A percentile compares a stretch with the other conserved stretches of the same genome.
Evolutionary conservation across 2,797 vertebrate genomes (phyloP).

Genomic region (Pipistrellus pygmaeus): DNA sequence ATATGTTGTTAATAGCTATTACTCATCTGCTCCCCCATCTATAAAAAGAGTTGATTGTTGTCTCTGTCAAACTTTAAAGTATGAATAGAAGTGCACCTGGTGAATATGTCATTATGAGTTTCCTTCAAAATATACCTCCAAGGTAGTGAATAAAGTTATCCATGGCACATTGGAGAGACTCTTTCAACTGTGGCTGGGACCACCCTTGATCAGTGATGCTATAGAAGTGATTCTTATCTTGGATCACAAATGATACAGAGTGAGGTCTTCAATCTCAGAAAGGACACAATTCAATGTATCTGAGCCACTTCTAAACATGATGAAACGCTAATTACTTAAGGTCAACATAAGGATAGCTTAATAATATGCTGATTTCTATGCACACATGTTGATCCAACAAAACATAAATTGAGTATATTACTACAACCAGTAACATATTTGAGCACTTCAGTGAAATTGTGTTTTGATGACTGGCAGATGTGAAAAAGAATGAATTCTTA

Average conservation of each 20-base stretch:
- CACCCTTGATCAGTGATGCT: not conserved
- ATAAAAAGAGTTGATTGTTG: not conserved
- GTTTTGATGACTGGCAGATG: not conserved
- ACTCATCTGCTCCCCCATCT: not conserved
- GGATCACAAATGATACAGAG: not conserved
- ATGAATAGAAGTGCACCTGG: not conserved
- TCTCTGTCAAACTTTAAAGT: slow-evolving; percentile 2
- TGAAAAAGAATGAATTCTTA: slow-evolving; percentile 57
- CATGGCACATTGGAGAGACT: not conserved
- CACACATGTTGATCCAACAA: not conserved
- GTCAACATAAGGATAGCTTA: not conserved
- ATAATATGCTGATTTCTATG: not conserved
- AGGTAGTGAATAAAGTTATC: not conserved
- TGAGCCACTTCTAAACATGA: not conserved
- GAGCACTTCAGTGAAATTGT: not conserved
- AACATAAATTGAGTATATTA: not conserved
- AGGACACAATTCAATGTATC: not conserved
- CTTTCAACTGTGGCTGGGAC: not conserved
- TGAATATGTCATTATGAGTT: not conserved
- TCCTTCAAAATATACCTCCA: not conserved
- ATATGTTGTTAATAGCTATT: slow-evolving; percentile 9
- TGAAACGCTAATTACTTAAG: slow-evolving; percentile 14
- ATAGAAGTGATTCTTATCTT: not conserved
- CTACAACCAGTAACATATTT: not conserved
- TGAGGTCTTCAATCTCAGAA: not conserved